Percentiles rank a stretch among this genome's conserved stretches.
Evolutionary conservation across 2,113 vertebrate genomes (phyloP).

Genomic region (Thryonomys swinderianus): DNA sequence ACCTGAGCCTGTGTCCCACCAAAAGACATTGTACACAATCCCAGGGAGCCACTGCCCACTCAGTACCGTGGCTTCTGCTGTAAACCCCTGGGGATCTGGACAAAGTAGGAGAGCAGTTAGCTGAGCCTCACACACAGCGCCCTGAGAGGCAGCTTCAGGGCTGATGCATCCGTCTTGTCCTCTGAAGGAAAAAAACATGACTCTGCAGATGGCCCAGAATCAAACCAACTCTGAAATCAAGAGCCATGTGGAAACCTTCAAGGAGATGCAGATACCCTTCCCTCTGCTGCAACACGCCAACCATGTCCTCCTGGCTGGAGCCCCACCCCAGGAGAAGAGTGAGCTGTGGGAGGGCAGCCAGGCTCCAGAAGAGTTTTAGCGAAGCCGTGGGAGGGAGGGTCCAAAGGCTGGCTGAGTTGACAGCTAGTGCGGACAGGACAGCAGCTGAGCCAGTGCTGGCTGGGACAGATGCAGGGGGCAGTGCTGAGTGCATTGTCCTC

Average conservation of each 20-base stretch:
- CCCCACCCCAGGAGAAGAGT: slow-evolving; percentile 77
- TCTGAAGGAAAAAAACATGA: slow-evolving; percentile 61
- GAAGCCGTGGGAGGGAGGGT: not conserved
- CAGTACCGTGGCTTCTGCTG: not conserved
- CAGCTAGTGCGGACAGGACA: not conserved
- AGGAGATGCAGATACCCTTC: slow-evolving; percentile 37
- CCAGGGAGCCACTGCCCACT: not conserved
- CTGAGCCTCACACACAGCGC: not conserved
- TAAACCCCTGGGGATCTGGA: not conserved
- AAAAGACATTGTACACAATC: not conserved
- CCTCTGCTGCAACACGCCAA: slow-evolving; percentile 21
- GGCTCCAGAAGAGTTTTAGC: not conserved
- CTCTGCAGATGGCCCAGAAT: slow-evolving; percentile 27
- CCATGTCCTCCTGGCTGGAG: slow-evolving; percentile 83
- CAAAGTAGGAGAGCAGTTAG: not conserved
- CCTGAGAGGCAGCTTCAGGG: not conserved
- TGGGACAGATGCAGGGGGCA: not conserved
- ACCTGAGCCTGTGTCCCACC: not conserved
- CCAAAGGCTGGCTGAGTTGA: not conserved
- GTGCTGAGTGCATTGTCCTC: not conserved
- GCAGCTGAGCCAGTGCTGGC: not conserved
- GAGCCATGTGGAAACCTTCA: slow-evolving; percentile 44
- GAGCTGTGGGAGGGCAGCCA: slow-evolving; percentile 57
- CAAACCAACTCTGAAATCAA: slow-evolving; percentile 53
- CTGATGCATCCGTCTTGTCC: not conserved